Base-by-base conservation (phyloP, 1,140 invertebrate genomes). In the Melanaphis sacchari region DNA sequence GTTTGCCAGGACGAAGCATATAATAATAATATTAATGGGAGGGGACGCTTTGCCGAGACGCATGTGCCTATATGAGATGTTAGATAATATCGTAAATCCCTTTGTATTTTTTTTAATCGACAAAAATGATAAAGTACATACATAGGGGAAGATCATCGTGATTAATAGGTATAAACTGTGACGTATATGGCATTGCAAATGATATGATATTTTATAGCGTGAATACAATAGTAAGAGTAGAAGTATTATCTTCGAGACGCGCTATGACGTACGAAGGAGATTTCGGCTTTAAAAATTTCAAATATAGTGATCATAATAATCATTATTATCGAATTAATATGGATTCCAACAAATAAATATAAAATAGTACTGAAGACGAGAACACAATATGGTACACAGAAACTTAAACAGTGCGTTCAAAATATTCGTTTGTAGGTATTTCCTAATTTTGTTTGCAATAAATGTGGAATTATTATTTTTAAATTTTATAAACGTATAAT, bases 51-150 rank as follows among this genome's bases (percentile, higher is more conserved):
- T 31, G 41, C 82, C 24, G 84, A 54, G 36, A 40, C 52, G 4
- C 54, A 26, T n/a, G 5, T 76, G 9, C 26, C 31, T 31, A 18
- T 54, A 59, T 26, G 21, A 38, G 88, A 90, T 90, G 54, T 59
- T 59, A 90, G 88, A 90, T 90, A 59, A 59, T 38, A 90, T 38
- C 46, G 31, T 90, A 59, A 90, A 59, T 59, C 88, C 52, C 36
- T 59, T 90, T 90, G 52, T 90, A 59, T 88, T 41, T 66, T 88
- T 90, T 90, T 90, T 90, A 90, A 90, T 90, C 88, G 88, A 90
- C 36, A 89, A 89, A 89, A 89, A 54, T 26, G 46, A 38, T 49
- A 88, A 38, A 49, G 43, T 88, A 38, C 46, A 22, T 89, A n/a
- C 87, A 26, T 15, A 18, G n/a, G 41, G 22, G n/a, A 38, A 41